Evolutionary conservation across 1,140 invertebrate genomes (phyloP).

Genomic region (Drosophila kurseongensis): DNA sequence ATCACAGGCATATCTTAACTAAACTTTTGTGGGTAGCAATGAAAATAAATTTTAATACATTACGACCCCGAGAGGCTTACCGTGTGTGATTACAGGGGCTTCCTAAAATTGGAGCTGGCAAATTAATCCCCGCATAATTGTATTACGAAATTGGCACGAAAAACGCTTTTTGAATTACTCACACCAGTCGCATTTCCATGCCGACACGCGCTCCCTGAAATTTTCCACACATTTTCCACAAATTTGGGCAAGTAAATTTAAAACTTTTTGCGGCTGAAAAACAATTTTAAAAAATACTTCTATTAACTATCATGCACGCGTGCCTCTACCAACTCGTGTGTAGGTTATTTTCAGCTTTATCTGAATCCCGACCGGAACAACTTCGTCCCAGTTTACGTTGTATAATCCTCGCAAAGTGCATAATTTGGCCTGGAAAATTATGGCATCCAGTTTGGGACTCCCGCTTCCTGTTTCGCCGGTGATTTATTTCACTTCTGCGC

Average conservation of each 20-base stretch:
- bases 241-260: slow-evolving; percentile 4
- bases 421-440: slow-evolving; percentile 72
- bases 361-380: not conserved
- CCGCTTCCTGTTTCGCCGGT: slow-evolving; percentile 55
- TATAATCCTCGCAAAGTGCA: slow-evolving; percentile 59
- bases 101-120: slow-evolving; percentile 5
- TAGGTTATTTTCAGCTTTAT: slow-evolving; percentile 2
- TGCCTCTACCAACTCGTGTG: slow-evolving; percentile 23
- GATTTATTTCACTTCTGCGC: slow-evolving; percentile 74
- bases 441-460: slow-evolving; percentile 18
- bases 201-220: not conserved
- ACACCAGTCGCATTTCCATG: not conserved
- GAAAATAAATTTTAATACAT: slow-evolving; percentile 38
- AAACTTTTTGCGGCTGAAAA: slow-evolving; percentile 7
- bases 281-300: slow-evolving; percentile 33
- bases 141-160: slow-evolving; percentile 35
- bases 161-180: slow-evolving; percentile 6
- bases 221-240: slow-evolving; percentile 16
- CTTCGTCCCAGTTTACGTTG: slow-evolving; percentile 11
- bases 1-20: slow-evolving; percentile 4
- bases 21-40: slow-evolving; percentile 16
- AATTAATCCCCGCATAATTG: slow-evolving; percentile 24
- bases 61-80: slow-evolving; percentile 6
- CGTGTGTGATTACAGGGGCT: not conserved
- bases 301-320: slow-evolving; percentile 49